phyloP scores from a whole-genome alignment of 1,140 invertebrate genomes.

The Metopolophium dirhodum region DNA sequence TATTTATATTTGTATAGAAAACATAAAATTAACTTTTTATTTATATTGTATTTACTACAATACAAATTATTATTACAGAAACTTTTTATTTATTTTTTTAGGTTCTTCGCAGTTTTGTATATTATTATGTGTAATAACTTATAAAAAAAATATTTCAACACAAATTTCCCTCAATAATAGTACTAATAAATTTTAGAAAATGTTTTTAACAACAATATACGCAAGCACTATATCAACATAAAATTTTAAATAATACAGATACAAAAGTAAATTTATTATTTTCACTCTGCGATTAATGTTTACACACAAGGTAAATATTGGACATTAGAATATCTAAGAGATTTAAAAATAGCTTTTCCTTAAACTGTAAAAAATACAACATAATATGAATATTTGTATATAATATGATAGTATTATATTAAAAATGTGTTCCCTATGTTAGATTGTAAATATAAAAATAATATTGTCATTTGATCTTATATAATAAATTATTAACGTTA shows the following conservation, averaged over 20 bases:
- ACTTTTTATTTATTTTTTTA: background rate
- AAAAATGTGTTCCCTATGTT: background rate
- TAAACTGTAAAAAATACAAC: background rate
- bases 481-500: background rate
- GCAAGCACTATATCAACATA: background rate
- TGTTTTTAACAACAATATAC: background rate
- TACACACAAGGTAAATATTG: background rate
- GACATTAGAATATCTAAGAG: background rate
- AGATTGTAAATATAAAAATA: background rate
- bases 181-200: conserved; percentile 11
- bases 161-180: background rate
- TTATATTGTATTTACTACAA: background rate
- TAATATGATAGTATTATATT: background rate
- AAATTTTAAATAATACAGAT: background rate
- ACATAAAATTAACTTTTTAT: background rate
- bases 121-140: background rate
- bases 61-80: conserved; percentile 5
- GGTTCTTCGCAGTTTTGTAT: background rate
- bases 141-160: background rate
- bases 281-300: background rate
- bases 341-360: background rate
- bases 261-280: conserved; percentile 15
- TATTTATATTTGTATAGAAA: background rate
- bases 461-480: background rate
- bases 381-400: background rate